phyloP scores from a whole-genome alignment of 1,140 invertebrate genomes.

The Drosophila sturtevanti region DNA sequence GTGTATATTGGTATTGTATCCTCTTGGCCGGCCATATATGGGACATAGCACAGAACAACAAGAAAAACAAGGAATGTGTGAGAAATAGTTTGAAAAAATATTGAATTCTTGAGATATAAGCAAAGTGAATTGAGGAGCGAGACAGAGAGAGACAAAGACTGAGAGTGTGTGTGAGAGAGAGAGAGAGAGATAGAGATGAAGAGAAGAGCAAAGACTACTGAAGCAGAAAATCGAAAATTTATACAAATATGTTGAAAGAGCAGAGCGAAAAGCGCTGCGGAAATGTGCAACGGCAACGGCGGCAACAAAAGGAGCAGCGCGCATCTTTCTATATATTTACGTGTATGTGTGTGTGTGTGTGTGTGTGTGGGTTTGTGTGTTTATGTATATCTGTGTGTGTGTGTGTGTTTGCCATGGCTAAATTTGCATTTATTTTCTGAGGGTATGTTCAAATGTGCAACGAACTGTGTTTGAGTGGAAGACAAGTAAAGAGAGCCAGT shows the following conservation, averaged over 20 bases:
- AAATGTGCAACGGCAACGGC: constrained; percentile 70
- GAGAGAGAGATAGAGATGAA: background rate
- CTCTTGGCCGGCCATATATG: constrained; percentile 32
- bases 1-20: constrained; percentile 30
- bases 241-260: constrained; percentile 76
- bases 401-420: constrained; percentile 64
- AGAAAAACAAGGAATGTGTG: constrained; percentile 51
- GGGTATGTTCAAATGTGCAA: constrained; percentile 80
- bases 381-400: constrained; percentile 11
- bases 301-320: constrained; percentile 67
- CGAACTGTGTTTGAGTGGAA: constrained; percentile 74
- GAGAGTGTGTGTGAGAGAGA: background rate
- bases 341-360: constrained; percentile 11
- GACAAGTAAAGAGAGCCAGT: constrained; percentile 34
- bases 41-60: constrained; percentile 25
- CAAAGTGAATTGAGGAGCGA: constrained; percentile 64
- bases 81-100: constrained; percentile 70
- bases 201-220: constrained; percentile 54
- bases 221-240: constrained; percentile 80
- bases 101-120: constrained; percentile 78
- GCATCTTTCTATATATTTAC: constrained; percentile 42
- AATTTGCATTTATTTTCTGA: constrained; percentile 78
- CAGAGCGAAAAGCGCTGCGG: constrained; percentile 36
- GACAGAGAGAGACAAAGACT: background rate
- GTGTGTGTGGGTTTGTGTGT: background rate